Evolutionary conservation across 2,113 vertebrate species (phyloP).

Genomic region (Orientallactaga bullata): DNA sequence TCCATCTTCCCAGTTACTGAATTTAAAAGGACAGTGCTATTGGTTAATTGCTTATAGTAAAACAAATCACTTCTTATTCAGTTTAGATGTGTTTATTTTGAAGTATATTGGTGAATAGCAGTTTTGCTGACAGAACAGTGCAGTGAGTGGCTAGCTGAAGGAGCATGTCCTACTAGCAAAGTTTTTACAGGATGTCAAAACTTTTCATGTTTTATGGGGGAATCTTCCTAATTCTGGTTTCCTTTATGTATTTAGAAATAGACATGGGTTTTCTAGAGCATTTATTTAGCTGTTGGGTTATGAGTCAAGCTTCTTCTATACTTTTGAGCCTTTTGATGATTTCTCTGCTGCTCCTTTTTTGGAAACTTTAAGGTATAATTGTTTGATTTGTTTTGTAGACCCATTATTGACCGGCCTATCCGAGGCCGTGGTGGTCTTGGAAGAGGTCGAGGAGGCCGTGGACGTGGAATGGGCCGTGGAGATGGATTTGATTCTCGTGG

Average conservation of each 20-base stretch:
- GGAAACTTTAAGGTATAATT: not conserved
- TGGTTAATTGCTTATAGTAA: not conserved
- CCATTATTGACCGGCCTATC: slow-evolving; percentile 93
- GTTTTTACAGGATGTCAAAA: not conserved
- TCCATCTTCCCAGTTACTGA: not conserved
- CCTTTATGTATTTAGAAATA: slow-evolving; percentile 25
- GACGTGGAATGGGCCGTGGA: slow-evolving; percentile 94
- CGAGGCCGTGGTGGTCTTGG: slow-evolving; percentile 95
- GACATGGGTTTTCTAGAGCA: slow-evolving; percentile 9
- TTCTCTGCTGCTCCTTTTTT: not conserved
- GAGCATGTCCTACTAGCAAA: not conserved
- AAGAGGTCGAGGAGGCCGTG: slow-evolving; percentile 93
- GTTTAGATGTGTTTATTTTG: slow-evolving; percentile 22
- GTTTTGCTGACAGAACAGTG: not conserved
- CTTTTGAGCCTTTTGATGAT: slow-evolving; percentile 17
- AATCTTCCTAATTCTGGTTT: not conserved
- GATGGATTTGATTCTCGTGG: slow-evolving; percentile 98
- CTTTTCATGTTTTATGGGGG: not conserved
- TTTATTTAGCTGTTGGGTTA: not conserved
- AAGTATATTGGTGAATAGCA: not conserved
- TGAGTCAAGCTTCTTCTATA: not conserved
- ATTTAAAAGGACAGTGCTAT: not conserved
- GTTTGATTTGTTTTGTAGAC: slow-evolving; percentile 81
- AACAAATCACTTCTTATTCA: not conserved
- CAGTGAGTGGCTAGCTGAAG: not conserved